These are phyloP conservation scores for Mantis religiosa DNA, from an alignment of 2,888 invertebrate species.

Conservation along the genomic window DNA sequence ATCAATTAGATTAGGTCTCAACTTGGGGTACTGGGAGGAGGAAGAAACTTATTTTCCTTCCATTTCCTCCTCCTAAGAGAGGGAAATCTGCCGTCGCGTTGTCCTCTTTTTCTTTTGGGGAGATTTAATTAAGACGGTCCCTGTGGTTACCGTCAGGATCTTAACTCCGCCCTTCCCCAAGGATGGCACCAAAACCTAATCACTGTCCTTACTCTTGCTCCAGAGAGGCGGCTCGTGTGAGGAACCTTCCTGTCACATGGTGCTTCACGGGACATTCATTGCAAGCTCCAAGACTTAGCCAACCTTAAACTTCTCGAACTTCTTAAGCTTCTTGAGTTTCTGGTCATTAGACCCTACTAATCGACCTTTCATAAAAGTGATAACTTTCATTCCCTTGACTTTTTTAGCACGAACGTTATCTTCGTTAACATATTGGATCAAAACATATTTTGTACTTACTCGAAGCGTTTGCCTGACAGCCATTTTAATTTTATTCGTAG, in stretches of 20 bases:
- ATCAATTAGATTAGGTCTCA: constrained; percentile 28
- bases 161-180: not conserved
- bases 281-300: not conserved
- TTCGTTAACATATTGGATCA: not conserved
- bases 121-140: constrained; percentile 28
- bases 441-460: too few relatives aligned
- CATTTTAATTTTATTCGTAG: too few relatives aligned
- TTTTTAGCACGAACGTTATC: not conserved
- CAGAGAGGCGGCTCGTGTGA: constrained; percentile 6
- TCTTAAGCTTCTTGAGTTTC: too few relatives aligned
- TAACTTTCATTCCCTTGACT: not conserved
- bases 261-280: not conserved
- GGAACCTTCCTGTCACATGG: not conserved
- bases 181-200: constrained; percentile 26
- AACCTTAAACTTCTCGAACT: not conserved
- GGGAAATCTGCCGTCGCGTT: not conserved
- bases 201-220: constrained; percentile 14
- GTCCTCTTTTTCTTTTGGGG: constrained; percentile 13
- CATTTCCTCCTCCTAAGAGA: not conserved
- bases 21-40: not conserved
- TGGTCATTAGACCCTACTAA: not conserved
- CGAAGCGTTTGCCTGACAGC: too few relatives aligned
- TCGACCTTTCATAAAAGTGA: not conserved
- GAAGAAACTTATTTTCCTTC: not conserved
- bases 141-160: constrained; percentile 22